Base-by-base conservation (phyloP, 2,797 vertebrate genomes). In the Siniperca obscura region DNA sequence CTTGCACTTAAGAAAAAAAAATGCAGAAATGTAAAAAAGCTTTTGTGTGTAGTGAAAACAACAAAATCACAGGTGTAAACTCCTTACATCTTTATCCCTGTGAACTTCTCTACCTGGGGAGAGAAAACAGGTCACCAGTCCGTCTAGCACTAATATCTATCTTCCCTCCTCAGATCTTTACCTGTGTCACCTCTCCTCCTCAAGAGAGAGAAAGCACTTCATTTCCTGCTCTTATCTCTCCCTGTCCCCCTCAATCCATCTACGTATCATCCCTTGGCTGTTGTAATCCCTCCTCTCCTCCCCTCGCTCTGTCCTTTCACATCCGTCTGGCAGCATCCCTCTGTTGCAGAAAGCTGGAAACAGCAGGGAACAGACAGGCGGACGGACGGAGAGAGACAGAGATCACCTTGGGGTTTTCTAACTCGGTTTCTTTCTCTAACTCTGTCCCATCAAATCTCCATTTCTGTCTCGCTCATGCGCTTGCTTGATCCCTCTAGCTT, bases 391-490 rank as follows among this genome's bases (percentile, higher is more conserved):
- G 60, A 77, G 62, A 81, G 59, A 76, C n/a, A 19, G 36, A 70
- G 79, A 65, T 55, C 12, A 67, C 80, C 84, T 80, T 1, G 27
- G 77, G 68, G 52, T 68, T 78, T 71, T 76, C 77, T 48, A 57
- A 71, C 56, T 65, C 62, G 52, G 59, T 69, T 76, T 75, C 69
- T 38, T 72, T 76, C 75, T 83, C 52, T 2, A 17, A 59, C 78
- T 85, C 65, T 0, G 65, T 83, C 56, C 60, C 71, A 70, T 90
- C 83, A 85, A 78, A 86, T 85, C 70, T 84, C 73, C 69, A 13
- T 83, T 79, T 67, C 64, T 17, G 65, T 62, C 76, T 65, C 17
- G 0, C 67, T 73, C 67, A 19, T 59, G 61, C 10, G 2, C 59
- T 76, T 2, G 0, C 48, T 61, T 56, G 7, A 72, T 88, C 83